phyloP scores from a whole-genome alignment of 2,113 vertebrate species.

The Lanius collurio region DNA sequence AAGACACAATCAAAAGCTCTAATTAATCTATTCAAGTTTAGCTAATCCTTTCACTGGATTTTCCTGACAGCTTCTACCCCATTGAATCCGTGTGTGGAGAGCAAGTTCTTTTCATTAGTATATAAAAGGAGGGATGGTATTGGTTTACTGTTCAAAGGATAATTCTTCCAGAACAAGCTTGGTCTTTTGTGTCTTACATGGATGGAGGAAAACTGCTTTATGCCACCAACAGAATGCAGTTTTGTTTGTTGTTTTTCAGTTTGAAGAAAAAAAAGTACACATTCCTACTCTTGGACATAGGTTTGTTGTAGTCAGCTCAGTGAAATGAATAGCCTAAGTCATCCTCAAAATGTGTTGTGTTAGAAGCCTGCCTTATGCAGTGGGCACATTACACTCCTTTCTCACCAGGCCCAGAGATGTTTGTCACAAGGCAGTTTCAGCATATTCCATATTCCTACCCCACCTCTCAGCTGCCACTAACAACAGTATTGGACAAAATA shows the following conservation, averaged over 20 bases:
- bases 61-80: conserved; percentile 45
- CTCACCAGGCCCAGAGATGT: background rate
- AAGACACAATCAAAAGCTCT: background rate
- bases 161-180: conserved; percentile 44
- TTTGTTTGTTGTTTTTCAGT: background rate
- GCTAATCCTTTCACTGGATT: conserved; percentile 60
- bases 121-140: conserved; percentile 48
- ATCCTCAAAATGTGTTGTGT: background rate
- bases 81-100: conserved; percentile 13
- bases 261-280: background rate
- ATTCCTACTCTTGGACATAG: background rate
- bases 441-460: background rate
- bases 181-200: conserved; percentile 10
- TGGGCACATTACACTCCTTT: background rate
- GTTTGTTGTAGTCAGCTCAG: background rate
- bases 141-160: conserved; percentile 53
- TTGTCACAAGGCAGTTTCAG: background rate
- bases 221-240: background rate
- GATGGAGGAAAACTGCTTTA: background rate
- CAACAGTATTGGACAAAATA: background rate
- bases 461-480: background rate
- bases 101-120: conserved; percentile 52
- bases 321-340: background rate
- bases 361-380: background rate
- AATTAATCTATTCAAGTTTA: conserved; percentile 52